Evolutionary conservation across 92 coral and sea anemone species (phyloP).

Genomic region (Micromussa lordhowensis): DNA sequence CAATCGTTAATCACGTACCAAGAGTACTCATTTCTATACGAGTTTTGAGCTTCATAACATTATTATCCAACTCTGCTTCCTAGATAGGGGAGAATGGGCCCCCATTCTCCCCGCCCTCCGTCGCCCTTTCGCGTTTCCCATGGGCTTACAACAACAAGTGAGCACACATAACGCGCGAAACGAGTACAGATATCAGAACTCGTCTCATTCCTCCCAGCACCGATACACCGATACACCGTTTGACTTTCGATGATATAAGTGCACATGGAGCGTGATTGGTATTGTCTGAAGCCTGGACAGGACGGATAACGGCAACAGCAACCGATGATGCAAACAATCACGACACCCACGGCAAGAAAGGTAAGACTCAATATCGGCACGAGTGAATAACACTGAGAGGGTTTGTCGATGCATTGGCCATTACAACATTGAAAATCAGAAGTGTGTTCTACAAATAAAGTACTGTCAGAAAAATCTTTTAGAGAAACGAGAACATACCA

Average conservation of each 20-base stretch:
- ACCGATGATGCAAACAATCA: not conserved
- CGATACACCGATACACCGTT: not conserved
- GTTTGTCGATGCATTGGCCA: not conserved
- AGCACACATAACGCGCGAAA: too few relatives aligned
- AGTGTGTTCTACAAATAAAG: too few relatives aligned
- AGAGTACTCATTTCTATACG: too few relatives aligned
- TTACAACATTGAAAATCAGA: not conserved
- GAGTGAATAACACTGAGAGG: not conserved
- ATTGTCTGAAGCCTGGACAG: not conserved
- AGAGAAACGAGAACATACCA: slow-evolving; percentile 49
- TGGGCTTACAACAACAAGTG: too few relatives aligned
- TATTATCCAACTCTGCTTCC: too few relatives aligned
- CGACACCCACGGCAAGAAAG: not conserved
- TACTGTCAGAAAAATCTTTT: not conserved
- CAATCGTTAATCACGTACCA: too few relatives aligned
- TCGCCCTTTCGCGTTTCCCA: too few relatives aligned
- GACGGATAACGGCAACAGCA: not conserved
- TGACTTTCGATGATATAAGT: not conserved
- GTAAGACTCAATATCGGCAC: not conserved
- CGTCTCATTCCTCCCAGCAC: too few relatives aligned
- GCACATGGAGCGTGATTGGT: not conserved
- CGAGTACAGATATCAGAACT: too few relatives aligned
- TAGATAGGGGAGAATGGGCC: too few relatives aligned
- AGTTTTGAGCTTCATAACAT: too few relatives aligned
- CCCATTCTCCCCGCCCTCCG: too few relatives aligned